phyloP scores from a whole-genome alignment of 2,113 vertebrate species.

The Globicephala melas region DNA sequence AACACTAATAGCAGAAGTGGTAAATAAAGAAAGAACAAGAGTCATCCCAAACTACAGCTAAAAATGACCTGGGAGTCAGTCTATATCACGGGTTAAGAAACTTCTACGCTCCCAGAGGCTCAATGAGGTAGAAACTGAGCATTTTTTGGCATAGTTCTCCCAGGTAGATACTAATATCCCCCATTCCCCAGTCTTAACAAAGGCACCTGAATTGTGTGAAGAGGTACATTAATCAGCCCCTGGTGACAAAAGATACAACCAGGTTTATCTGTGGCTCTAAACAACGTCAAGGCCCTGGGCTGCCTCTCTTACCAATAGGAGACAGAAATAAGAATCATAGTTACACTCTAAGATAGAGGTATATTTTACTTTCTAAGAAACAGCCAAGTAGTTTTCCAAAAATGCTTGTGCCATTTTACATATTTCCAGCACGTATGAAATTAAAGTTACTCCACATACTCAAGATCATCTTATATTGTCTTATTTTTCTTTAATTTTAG shows the following conservation, averaged over 20 bases:
- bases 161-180: neutral
- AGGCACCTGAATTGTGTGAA: neutral
- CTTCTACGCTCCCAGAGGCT: neutral
- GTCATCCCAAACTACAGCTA: neutral
- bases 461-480: neutral
- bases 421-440: neutral
- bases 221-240: neutral
- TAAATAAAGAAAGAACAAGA: neutral
- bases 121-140: neutral
- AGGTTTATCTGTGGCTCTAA: neutral
- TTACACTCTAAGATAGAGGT: neutral
- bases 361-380: neutral
- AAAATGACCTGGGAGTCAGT: neutral
- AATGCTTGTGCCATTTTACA: neutral
- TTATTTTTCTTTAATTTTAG: slow-evolving; percentile 2
- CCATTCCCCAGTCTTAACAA: neutral
- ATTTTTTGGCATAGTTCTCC: neutral
- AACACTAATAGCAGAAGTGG: neutral
- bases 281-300: neutral
- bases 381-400: neutral
- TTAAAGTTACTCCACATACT: neutral
- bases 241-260: neutral
- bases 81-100: neutral
- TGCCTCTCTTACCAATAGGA: neutral
- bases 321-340: neutral